phyloP scores from a whole-genome alignment of 2,797 vertebrate genomes.

The Clarias fuscus region DNA sequence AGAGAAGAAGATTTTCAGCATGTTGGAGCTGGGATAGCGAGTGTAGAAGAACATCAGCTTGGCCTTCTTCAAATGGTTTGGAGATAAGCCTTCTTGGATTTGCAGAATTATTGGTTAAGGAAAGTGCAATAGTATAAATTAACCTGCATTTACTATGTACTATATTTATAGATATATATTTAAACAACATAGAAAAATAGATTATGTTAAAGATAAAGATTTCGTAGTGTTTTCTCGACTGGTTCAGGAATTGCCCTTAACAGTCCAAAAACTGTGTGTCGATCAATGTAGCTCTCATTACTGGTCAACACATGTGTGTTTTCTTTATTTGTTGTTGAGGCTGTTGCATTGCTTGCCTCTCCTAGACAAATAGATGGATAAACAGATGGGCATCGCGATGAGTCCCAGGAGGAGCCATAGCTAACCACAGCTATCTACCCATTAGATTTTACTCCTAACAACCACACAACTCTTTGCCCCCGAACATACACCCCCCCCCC shows the following conservation, averaged over 20 bases:
- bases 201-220: not conserved
- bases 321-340: conserved; percentile 79
- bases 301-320: conserved; percentile 78
- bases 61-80: conserved; percentile 99
- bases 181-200: too few relatives aligned
- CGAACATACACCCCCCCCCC: not conserved
- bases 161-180: not conserved
- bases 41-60: conserved; percentile 99
- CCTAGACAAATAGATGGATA: conserved; percentile 72
- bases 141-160: not conserved
- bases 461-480: not conserved
- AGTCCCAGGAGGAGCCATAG: conserved; percentile 78
- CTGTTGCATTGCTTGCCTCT: conserved; percentile 78
- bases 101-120: conserved; percentile 84
- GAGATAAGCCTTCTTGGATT: conserved; percentile 98
- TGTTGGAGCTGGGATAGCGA: conserved; percentile 98
- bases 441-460: conserved; percentile 75
- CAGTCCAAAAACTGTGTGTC: conserved; percentile 61
- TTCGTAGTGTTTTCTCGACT: not conserved
- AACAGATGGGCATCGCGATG: conserved; percentile 78
- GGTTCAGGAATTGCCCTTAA: not conserved
- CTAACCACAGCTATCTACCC: conserved; percentile 80
- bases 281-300: conserved; percentile 65
- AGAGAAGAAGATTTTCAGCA: conserved; percentile 98
- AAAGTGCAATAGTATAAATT: conserved; percentile 53